phyloP scores from a whole-genome alignment of 2,888 invertebrate genomes.

The Kuschelorhynchus macadamiae region DNA sequence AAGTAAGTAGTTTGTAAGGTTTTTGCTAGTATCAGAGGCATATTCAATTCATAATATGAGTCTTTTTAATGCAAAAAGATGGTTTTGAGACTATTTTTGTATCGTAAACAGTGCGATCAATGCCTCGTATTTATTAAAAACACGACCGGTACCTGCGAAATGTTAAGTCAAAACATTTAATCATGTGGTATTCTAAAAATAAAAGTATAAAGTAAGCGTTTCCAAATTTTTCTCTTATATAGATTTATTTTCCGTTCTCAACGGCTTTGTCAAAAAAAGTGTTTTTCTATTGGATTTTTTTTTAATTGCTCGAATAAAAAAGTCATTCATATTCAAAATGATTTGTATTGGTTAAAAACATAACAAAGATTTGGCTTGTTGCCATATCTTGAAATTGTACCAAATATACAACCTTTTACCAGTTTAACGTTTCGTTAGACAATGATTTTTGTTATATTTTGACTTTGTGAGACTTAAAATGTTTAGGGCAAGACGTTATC shows the following conservation, averaged over 20 bases:
- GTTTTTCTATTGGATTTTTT: background rate
- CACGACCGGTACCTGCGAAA: conserved; percentile 10
- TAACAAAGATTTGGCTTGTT: conserved; percentile 39
- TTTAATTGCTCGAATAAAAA: too few species aligned
- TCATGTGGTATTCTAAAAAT: conserved; percentile 28
- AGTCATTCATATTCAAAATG: conserved; percentile 6
- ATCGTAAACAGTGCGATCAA: background rate
- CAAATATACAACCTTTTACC: conserved; percentile 34
- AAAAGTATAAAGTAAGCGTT: background rate
- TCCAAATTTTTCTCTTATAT: background rate
- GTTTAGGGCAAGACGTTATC: conserved; percentile 35
- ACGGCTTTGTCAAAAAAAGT: too few species aligned
- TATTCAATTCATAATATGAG: too few species aligned
- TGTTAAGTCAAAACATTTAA: conserved; percentile 17
- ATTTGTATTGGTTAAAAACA: conserved; percentile 16
- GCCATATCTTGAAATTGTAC: conserved; percentile 37
- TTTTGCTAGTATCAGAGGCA: too few species aligned
- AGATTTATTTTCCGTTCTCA: conserved; percentile 9
- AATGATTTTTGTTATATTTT: conserved; percentile 47
- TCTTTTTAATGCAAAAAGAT: too few species aligned
- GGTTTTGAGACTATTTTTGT: too few species aligned
- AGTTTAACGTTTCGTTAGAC: conserved; percentile 35
- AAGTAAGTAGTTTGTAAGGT: too few species aligned
- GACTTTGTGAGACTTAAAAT: conserved; percentile 29
- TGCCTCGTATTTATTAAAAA: conserved; percentile 1